phyloP scores from a whole-genome alignment of 53 echinoderm and acorn worm species.

The Zoroaster sp. region DNA sequence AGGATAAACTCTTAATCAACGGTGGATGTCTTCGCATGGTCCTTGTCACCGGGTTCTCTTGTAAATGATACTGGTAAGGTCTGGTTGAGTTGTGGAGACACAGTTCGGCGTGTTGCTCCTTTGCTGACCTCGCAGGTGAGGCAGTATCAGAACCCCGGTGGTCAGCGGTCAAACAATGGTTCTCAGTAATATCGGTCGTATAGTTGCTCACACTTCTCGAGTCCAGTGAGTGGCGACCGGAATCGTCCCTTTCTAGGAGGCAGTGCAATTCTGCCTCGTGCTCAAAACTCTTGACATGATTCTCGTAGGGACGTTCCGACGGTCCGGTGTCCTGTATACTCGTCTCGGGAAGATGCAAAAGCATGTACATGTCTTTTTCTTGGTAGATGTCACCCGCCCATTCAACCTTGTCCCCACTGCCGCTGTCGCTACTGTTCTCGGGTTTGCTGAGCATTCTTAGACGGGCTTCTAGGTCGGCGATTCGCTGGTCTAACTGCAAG shows the following conservation, averaged over 20 bases:
- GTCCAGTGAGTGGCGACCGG: constrained; percentile 64
- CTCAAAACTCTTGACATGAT: constrained; percentile 42
- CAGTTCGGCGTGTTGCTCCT: constrained; percentile 43
- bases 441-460: constrained; percentile 63
- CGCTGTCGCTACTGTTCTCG: constrained; percentile 46
- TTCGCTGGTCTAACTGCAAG: constrained; percentile 85
- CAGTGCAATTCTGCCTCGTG: constrained; percentile 54
- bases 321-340: constrained; percentile 79
- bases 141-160: constrained; percentile 5
- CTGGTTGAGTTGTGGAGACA: constrained; percentile 34
- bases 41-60: constrained; percentile 36
- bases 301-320: constrained; percentile 21
- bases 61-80: constrained; percentile 27
- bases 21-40: constrained; percentile 19
- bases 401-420: constrained; percentile 50
- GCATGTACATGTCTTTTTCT: constrained; percentile 76
- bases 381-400: constrained; percentile 26
- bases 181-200: constrained; percentile 42
- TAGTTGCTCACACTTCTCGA: constrained; percentile 32
- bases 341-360: constrained; percentile 88
- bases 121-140: constrained; percentile 31
- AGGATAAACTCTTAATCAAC: constrained; percentile 51
- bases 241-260: constrained; percentile 51
- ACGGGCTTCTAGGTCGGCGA: constrained; percentile 82
- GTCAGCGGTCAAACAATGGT: not conserved